A percentile compares a stretch with the other conserved stretches of the same genome.
Conservation (phyloP, 2,888 invertebrate species). For the Tyria jacobaeae region DNA sequence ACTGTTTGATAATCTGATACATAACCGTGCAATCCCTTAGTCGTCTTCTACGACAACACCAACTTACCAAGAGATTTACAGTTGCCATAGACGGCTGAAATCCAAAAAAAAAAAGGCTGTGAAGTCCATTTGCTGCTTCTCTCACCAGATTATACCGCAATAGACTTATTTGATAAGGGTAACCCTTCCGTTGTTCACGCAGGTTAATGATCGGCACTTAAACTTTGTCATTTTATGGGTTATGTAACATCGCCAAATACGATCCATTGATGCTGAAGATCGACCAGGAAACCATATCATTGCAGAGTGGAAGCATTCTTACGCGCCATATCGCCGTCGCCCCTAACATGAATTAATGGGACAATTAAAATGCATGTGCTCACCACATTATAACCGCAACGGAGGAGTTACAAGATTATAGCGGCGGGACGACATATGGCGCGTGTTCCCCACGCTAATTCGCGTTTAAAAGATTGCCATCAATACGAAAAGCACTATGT, state of each 20-base stretch:
- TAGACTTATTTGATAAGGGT: not conserved
- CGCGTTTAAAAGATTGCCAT: constrained; percentile 82
- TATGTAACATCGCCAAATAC: constrained; percentile 19
- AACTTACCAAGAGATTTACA: too few relatives aligned
- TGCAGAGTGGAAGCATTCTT: constrained; percentile 32
- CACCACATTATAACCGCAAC: constrained; percentile 45
- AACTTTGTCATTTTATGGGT: constrained; percentile 28
- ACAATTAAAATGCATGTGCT: constrained; percentile 70
- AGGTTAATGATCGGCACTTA: constrained; percentile 40
- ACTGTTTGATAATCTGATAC: too few relatives aligned
- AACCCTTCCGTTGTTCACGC: constrained; percentile 8
- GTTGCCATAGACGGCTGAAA: too few relatives aligned
- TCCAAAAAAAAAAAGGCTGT: too few relatives aligned
- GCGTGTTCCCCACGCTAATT: constrained; percentile 68
- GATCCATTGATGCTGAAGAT: constrained; percentile 9
- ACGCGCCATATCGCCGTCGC: constrained; percentile 33
- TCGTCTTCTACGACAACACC: not conserved
- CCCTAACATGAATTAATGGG: constrained; percentile 59
- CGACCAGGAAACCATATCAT: constrained; percentile 32
- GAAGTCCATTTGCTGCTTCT: not conserved
- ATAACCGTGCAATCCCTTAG: too few relatives aligned
- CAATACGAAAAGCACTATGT: constrained; percentile 66
- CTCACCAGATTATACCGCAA: not conserved
- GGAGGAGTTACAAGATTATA: constrained; percentile 33
- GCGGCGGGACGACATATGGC: constrained; percentile 76